Conservation (phyloP, 2,888 invertebrate genomes). For the Phytoseiulus persimilis region DNA sequence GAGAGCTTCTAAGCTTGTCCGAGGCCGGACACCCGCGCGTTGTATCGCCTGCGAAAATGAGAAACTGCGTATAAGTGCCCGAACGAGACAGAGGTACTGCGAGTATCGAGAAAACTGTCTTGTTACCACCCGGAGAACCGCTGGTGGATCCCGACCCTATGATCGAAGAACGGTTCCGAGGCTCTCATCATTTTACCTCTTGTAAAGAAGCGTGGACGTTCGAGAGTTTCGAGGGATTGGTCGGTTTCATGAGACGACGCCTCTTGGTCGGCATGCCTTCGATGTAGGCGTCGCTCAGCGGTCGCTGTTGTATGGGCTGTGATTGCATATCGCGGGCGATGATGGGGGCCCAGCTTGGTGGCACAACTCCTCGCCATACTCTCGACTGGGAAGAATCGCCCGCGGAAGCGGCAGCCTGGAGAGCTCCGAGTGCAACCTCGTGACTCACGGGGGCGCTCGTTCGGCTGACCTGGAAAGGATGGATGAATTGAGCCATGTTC, state of each 20-base stretch:
- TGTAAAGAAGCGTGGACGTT: conserved; percentile 12
- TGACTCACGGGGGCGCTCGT: conserved; percentile 11
- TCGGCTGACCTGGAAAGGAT: background rate
- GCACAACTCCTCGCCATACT: conserved; percentile 36
- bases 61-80: background rate
- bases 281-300: conserved; percentile 80
- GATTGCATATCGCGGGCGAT: conserved; percentile 62
- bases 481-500: too few species aligned
- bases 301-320: conserved; percentile 55
- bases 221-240: conserved; percentile 10
- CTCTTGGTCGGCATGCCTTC: conserved; percentile 75
- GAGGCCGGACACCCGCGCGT: conserved; percentile 27
- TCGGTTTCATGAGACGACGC: conserved; percentile 57
- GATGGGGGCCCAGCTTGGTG: conserved; percentile 73
- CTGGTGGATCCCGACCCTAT: too few species aligned
- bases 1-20: conserved; percentile 17
- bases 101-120: background rate
- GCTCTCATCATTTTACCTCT: conserved; percentile 20
- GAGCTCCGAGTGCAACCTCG: conserved; percentile 27
- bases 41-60: conserved; percentile 9
- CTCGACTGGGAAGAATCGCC: background rate
- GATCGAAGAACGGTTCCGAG: too few species aligned
- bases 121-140: too few species aligned
- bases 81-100: too few species aligned
- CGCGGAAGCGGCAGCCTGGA: background rate